phyloP scores from a whole-genome alignment of 2,113 vertebrate genomes.

The Ahaetulla prasina region DNA sequence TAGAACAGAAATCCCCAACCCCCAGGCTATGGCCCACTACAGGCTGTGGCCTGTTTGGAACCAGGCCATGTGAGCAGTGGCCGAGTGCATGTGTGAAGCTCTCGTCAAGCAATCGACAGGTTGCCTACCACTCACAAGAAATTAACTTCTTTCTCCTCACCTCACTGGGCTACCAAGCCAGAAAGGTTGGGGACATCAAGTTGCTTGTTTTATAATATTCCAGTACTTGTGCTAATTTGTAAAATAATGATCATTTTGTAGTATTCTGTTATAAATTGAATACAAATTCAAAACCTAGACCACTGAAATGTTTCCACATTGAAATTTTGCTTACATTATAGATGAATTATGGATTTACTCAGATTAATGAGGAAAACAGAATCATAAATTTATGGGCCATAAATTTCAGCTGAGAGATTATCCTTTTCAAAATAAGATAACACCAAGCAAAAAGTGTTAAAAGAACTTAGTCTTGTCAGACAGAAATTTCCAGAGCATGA shows the following conservation, averaged over 20 bases:
- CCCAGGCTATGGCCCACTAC: no score
- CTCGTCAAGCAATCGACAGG: background rate
- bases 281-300: background rate
- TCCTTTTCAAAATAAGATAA: slow-evolving; percentile 5
- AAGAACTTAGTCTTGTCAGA: background rate
- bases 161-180: background rate
- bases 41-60: background rate
- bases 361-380: background rate
- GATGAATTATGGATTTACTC: background rate
- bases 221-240: background rate
- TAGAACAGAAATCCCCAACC: background rate
- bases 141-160: background rate
- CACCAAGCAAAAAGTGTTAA: slow-evolving; percentile 4
- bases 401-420: background rate
- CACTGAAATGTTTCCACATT: background rate
- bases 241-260: background rate
- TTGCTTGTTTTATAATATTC: background rate
- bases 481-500: slow-evolving; percentile 7
- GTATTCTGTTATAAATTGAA: background rate
- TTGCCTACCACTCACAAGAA: background rate
- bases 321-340: slow-evolving; percentile 3
- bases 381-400: no score
- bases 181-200: background rate
- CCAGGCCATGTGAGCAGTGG: background rate
- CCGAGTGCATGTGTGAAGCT: background rate